A percentile compares a stretch with the other conserved stretches of the same genome.
Evolutionary conservation across 2,888 invertebrate species (phyloP).

Genomic region (Rhagonycha lutea): DNA sequence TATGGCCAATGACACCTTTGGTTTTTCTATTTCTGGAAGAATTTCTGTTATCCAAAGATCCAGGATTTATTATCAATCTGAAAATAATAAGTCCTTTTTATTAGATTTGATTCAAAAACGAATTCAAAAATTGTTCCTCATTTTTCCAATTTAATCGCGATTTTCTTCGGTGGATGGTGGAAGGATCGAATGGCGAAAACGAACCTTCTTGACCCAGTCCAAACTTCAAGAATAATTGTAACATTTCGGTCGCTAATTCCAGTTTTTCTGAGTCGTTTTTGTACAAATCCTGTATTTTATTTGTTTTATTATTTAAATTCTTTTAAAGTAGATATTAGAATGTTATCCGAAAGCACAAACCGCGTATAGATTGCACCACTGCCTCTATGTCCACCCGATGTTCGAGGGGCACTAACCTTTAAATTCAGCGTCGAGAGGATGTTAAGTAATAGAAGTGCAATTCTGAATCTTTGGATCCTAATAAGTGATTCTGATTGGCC

Average conservation of each 20-base stretch:
- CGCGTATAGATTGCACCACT: too few species aligned
- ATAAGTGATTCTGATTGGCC: constrained; percentile 43
- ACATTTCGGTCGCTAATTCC: not conserved
- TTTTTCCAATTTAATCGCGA: constrained; percentile 73
- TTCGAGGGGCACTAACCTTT: too few species aligned
- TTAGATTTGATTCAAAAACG: not conserved
- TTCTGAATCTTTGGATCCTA: constrained; percentile 30
- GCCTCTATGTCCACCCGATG: too few species aligned
- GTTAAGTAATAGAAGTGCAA: not conserved
- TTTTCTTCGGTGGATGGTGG: constrained; percentile 73
- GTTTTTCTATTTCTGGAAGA: constrained; percentile 65
- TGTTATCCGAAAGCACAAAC: too few species aligned
- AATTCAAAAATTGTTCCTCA: constrained; percentile 11
- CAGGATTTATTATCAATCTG: constrained; percentile 54
- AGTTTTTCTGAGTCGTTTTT: not conserved
- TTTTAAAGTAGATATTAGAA: too few species aligned
- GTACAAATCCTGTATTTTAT: not conserved
- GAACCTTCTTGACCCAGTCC: constrained; percentile 52
- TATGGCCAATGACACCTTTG: constrained; percentile 69
- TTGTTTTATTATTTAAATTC: too few species aligned
- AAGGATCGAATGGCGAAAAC: constrained; percentile 68
- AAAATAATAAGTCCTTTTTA: not conserved
- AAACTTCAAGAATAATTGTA: not conserved
- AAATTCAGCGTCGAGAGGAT: not conserved
- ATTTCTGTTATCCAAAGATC: constrained; percentile 71